These are phyloP conservation scores for Xenotilapia caudafasciata DNA, from an alignment of 2,113 vertebrate genomes.

Conservation along the genomic window DNA sequence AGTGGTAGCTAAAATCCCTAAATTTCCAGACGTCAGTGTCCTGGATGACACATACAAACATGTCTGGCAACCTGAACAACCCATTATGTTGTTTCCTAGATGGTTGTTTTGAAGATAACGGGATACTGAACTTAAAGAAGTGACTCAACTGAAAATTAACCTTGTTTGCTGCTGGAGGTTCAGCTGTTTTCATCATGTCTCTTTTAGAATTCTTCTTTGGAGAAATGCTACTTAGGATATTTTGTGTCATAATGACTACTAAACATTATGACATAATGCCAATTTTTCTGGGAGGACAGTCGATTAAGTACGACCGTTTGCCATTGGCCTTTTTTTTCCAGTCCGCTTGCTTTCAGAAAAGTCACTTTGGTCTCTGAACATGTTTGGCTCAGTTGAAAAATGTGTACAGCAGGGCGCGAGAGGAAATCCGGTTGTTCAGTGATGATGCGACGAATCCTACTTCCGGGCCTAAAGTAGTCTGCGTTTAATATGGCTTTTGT, in stretches of 20 bases:
- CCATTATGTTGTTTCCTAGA: background rate
- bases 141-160: background rate
- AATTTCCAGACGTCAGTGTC: background rate
- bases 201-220: background rate
- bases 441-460: too few relatives aligned
- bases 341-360: background rate
- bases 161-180: background rate
- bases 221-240: background rate
- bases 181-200: accelerated
- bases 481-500: too few relatives aligned
- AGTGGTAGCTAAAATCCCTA: background rate
- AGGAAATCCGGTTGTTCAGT: too few relatives aligned
- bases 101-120: background rate
- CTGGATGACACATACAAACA: background rate
- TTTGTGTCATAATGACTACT: background rate
- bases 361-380: background rate
- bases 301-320: background rate
- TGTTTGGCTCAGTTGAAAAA: slow-evolving; percentile 2
- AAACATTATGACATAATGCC: background rate
- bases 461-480: too few relatives aligned
- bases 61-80: background rate
- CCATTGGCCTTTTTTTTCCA: background rate
- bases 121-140: background rate
- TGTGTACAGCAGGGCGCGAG: background rate
- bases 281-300: background rate